phyloP scores from a whole-genome alignment of 1,140 invertebrate species.

The Drosophila oshimai region DNA sequence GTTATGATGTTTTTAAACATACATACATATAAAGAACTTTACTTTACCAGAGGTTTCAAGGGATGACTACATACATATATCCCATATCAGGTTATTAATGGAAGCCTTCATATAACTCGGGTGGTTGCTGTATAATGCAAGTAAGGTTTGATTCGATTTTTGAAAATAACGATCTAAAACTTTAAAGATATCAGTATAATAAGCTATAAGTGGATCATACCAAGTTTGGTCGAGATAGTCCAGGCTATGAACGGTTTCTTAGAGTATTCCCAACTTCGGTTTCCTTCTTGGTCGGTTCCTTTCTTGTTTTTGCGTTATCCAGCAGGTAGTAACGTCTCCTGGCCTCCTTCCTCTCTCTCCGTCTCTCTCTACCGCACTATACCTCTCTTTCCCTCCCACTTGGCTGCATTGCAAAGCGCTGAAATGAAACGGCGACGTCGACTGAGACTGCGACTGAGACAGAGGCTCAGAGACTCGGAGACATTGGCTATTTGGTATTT shows the following conservation, averaged over 20 bases:
- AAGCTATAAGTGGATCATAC: neutral
- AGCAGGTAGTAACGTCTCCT: slow-evolving; percentile 22
- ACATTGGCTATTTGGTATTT: slow-evolving; percentile 1
- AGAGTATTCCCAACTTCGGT: neutral
- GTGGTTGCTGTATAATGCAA: no score
- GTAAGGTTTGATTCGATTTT: no score
- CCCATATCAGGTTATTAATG: no score
- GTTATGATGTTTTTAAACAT: neutral
- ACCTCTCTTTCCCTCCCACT: neutral
- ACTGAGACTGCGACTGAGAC: neutral
- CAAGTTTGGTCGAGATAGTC: neutral
- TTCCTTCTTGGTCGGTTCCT: neutral
- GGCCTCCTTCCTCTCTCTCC: slow-evolving; percentile 1
- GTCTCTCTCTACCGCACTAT: neutral
- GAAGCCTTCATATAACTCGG: no score
- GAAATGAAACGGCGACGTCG: slow-evolving; percentile 9
- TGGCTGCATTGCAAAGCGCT: slow-evolving; percentile 20
- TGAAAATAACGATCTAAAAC: neutral
- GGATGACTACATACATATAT: no score
- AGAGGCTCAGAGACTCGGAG: neutral
- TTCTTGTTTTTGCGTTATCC: slow-evolving; percentile 7
- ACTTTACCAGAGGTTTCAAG: no score
- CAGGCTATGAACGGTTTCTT: neutral
- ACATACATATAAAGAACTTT: no score
- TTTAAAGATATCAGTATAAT: neutral